Percentiles rank a stretch among this genome's conserved stretches.
Conservation (phyloP, 2,797 vertebrate genomes). For the Phoeniculus purpureus region DNA sequence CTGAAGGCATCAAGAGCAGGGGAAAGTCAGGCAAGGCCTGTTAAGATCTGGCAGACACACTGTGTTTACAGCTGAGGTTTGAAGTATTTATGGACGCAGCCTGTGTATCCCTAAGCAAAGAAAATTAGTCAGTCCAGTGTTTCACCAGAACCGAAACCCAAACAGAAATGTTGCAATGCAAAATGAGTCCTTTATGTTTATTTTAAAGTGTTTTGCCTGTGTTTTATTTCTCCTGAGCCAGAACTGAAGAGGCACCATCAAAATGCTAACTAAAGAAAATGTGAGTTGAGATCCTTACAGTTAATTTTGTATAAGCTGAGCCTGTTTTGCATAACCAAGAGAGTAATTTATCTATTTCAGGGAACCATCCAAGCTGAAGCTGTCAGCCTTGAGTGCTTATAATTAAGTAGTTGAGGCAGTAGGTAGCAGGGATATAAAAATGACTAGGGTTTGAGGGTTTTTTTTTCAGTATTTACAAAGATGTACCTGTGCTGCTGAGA, state of each 20-base stretch:
- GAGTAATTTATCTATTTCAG: not conserved
- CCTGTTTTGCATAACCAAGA: not conserved
- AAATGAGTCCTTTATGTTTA: not conserved
- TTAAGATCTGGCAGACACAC: not conserved
- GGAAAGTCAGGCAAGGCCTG: not conserved
- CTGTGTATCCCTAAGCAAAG: not conserved
- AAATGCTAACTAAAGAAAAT: not conserved
- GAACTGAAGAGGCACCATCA: not conserved
- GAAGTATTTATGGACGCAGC: not conserved
- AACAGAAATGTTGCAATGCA: not conserved
- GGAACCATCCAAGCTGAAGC: not conserved
- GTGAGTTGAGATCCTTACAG: not conserved
- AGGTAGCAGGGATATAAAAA: not conserved
- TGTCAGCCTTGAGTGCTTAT: not conserved
- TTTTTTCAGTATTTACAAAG: not conserved
- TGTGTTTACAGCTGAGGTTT: not conserved
- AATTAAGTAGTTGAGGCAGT: not conserved
- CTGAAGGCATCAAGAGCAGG: not conserved
- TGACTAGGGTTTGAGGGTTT: not conserved
- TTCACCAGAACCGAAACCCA: conserved; percentile 20
- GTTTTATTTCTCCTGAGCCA: not conserved
- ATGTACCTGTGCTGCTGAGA: not conserved
- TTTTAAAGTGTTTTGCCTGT: not conserved
- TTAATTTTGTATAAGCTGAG: not conserved
- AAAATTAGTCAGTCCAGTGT: not conserved